phyloP scores from a whole-genome alignment of 1,140 invertebrate species.

The Listronotus bonariensis region DNA sequence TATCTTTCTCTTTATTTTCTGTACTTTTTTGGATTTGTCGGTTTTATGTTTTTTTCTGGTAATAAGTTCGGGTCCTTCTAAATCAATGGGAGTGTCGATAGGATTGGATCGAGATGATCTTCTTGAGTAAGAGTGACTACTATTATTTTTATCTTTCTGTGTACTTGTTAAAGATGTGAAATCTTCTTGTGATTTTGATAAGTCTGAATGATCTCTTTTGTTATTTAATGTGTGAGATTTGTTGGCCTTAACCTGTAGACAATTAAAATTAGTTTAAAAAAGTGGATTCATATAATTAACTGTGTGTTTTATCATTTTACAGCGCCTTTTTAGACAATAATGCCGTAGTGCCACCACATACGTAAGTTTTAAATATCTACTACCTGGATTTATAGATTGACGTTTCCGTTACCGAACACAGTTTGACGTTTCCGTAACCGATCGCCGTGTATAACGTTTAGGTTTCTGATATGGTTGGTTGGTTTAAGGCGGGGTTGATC shows the following conservation, averaged over 20 bases:
- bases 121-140: background rate
- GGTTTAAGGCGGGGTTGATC: too few species aligned
- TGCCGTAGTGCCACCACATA: too few species aligned
- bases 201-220: slow-evolving; percentile 11
- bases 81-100: slow-evolving; percentile 12
- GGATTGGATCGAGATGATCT: slow-evolving; percentile 23
- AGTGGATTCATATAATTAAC: too few species aligned
- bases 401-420: too few species aligned
- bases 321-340: too few species aligned
- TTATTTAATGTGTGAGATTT: background rate
- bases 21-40: slow-evolving; percentile 7
- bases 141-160: background rate
- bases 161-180: background rate
- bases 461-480: too few species aligned
- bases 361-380: too few species aligned
- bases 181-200: slow-evolving; percentile 7
- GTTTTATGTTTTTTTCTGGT: slow-evolving; percentile 15
- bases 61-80: slow-evolving; percentile 18
- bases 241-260: slow-evolving; percentile 6
- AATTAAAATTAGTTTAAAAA: slow-evolving; percentile 1
- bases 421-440: too few species aligned
- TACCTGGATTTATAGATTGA: too few species aligned
- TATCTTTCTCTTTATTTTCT: background rate
- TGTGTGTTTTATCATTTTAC: too few species aligned
- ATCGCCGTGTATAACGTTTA: too few species aligned